These are phyloP conservation scores for Acleris emargana DNA, from an alignment of 2,888 invertebrate genomes.

Conservation along the genomic window DNA sequence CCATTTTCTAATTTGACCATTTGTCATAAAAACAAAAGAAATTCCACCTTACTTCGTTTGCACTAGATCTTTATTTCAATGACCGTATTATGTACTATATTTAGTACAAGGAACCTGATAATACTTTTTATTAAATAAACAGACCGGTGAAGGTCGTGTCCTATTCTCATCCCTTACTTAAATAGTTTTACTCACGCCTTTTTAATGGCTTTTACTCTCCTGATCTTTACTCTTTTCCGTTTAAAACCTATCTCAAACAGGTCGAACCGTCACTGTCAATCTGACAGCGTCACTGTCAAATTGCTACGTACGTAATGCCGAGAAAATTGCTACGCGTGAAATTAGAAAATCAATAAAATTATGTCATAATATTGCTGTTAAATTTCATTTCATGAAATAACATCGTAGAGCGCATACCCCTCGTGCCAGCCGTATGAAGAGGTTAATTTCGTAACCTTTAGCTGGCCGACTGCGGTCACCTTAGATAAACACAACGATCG, in stretches of 20 bases:
- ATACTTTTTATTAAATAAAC: no score
- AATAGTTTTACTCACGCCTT: no score
- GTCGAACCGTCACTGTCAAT: conserved; percentile 8
- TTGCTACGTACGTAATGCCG: background rate
- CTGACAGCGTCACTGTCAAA: conserved; percentile 20
- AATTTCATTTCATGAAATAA: conserved; percentile 12
- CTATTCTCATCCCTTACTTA: no score
- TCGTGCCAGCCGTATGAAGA: background rate
- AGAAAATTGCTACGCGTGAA: conserved; percentile 7
- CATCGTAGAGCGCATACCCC: conserved; percentile 1
- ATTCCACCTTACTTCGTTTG: no score
- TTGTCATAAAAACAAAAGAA: no score
- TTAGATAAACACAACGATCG: conserved; percentile 2
- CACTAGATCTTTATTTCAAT: no score
- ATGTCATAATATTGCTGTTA: conserved; percentile 26
- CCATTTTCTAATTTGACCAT: no score
- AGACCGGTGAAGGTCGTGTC: no score
- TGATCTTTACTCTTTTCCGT: background rate
- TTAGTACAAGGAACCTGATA: no score
- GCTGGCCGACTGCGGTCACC: conserved; percentile 21
- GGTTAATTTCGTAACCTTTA: conserved; percentile 29
- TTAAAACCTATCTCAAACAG: conserved; percentile 8
- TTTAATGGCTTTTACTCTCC: no score
- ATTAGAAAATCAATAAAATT: conserved; percentile 42
- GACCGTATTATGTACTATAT: no score